phyloP scores from a whole-genome alignment of 2,888 invertebrate species.

The Amblyjoppa fuscipennis region DNA sequence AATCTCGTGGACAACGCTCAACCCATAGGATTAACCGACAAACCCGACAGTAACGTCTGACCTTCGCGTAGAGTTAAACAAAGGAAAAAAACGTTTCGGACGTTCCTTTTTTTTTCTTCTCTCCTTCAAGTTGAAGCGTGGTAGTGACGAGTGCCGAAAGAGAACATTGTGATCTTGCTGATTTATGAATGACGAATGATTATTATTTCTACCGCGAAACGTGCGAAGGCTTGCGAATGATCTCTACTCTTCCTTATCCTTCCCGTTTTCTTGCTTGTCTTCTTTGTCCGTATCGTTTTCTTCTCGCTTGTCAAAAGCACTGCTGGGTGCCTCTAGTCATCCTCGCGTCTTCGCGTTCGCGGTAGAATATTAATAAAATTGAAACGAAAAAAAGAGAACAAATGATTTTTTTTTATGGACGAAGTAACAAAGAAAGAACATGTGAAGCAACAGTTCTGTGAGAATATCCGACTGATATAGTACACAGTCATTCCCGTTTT shows the following conservation, averaged over 20 bases:
- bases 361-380: constrained; percentile 29
- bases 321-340: constrained; percentile 63
- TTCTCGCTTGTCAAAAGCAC: constrained; percentile 25
- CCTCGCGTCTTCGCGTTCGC: constrained; percentile 54
- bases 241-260: constrained; percentile 26
- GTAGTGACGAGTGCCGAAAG: constrained; percentile 43
- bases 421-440: constrained; percentile 25
- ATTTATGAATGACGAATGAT: constrained; percentile 54
- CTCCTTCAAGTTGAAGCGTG: constrained; percentile 13
- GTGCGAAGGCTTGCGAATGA: constrained; percentile 42
- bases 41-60: constrained; percentile 91
- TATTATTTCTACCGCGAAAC: constrained; percentile 42
- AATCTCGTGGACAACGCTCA: constrained; percentile 93
- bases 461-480: constrained; percentile 45
- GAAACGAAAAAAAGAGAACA: not conserved
- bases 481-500: constrained; percentile 44
- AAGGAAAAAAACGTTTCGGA: constrained; percentile 32
- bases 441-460: constrained; percentile 23
- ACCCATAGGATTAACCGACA: constrained; percentile 91
- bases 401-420: not conserved
- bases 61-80: constrained; percentile 61
- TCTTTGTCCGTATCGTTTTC: constrained; percentile 25
- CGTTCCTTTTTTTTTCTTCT: constrained; percentile 32
- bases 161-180: constrained; percentile 57
- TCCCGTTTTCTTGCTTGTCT: constrained; percentile 22